Conservation (phyloP, 2,797 vertebrate genomes). For the Lepilemur ruficaudatus region DNA sequence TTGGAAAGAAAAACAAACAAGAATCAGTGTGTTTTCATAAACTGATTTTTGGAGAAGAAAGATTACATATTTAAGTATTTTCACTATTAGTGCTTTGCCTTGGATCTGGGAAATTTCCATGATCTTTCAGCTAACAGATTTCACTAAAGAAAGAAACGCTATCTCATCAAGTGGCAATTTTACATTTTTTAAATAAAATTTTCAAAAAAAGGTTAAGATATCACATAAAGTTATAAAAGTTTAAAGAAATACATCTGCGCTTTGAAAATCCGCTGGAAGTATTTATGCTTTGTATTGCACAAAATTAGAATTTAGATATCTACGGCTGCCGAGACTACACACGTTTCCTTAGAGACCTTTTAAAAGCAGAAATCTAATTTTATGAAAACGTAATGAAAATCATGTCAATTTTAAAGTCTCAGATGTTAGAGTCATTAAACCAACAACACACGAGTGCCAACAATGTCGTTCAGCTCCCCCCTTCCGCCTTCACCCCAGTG, state of each 20-base stretch:
- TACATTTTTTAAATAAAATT: slow-evolving; percentile 65
- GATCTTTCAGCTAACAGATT: not conserved
- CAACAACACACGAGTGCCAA: slow-evolving; percentile 64
- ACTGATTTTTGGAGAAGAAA: slow-evolving; percentile 17
- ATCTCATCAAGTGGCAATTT: slow-evolving; percentile 45
- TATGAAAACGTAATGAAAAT: slow-evolving; percentile 71
- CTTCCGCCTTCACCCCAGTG: not conserved
- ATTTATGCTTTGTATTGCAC: slow-evolving; percentile 71
- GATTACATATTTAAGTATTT: slow-evolving; percentile 50
- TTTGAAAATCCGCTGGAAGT: slow-evolving; percentile 47
- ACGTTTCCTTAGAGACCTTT: slow-evolving; percentile 65
- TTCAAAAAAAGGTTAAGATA: slow-evolving; percentile 71
- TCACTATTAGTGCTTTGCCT: not conserved
- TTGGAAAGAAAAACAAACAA: slow-evolving; percentile 43
- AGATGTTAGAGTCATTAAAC: slow-evolving; percentile 74
- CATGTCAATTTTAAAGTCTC: slow-evolving; percentile 60
- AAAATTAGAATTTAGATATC: slow-evolving; percentile 71
- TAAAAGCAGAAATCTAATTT: slow-evolving; percentile 75
- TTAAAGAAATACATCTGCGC: slow-evolving; percentile 73
- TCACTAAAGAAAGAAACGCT: slow-evolving; percentile 39
- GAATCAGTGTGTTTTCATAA: slow-evolving; percentile 29
- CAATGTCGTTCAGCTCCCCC: slow-evolving; percentile 47
- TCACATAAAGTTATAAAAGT: slow-evolving; percentile 36
- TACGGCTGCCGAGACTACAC: slow-evolving; percentile 57
- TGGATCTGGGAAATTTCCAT: not conserved